These are phyloP conservation scores for Acanthoscelides obtectus DNA, from an alignment of 2,888 invertebrate genomes.

Conservation along the genomic window DNA sequence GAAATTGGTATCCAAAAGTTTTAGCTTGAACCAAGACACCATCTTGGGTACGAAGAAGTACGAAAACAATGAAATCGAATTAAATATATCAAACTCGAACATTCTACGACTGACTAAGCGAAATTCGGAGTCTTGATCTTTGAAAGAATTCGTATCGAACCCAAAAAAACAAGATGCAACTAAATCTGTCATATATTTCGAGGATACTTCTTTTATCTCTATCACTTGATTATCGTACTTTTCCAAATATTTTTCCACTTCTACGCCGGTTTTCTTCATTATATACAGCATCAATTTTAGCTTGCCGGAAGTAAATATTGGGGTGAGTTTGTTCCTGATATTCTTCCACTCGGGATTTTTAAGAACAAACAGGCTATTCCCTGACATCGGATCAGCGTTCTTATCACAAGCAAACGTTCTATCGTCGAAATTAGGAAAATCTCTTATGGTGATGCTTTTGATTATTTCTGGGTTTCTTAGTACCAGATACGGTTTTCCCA, in stretches of 20 bases:
- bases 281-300: conserved; percentile 51
- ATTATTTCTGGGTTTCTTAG: conserved; percentile 47
- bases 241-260: conserved; percentile 36
- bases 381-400: conserved; percentile 45
- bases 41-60: conserved; percentile 39
- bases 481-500: conserved; percentile 48
- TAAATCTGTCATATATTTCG: conserved; percentile 48
- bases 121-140: conserved; percentile 40
- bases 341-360: conserved; percentile 52
- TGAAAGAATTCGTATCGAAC: conserved; percentile 43
- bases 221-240: conserved; percentile 22
- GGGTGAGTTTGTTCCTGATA: conserved; percentile 50
- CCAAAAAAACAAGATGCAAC: conserved; percentile 50
- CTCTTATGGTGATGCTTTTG: conserved; percentile 47
- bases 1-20: conserved; percentile 38
- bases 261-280: conserved; percentile 43
- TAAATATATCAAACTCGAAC: conserved; percentile 35
- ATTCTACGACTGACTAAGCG: conserved; percentile 40
- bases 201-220: conserved; percentile 38
- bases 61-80: conserved; percentile 33
- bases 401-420: conserved; percentile 48
- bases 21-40: conserved; percentile 38
- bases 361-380: conserved; percentile 47
- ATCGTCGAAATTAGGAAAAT: conserved; percentile 50
- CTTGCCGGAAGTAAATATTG: conserved; percentile 53